Evolutionary conservation across 2,888 invertebrate genomes (phyloP).

Genomic region (Eupithecia subfuscata): DNA sequence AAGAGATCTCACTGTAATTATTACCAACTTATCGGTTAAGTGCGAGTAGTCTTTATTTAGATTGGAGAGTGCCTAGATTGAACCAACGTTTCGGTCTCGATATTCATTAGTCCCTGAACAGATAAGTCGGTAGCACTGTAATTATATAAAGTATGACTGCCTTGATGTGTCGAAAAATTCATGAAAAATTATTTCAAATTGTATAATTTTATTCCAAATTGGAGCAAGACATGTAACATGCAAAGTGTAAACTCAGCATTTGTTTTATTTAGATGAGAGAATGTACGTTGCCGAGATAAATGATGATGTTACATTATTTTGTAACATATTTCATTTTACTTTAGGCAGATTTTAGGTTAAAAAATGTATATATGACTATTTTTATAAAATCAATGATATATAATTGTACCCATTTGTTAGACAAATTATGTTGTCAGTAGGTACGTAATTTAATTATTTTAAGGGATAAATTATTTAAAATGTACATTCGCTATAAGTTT

Average conservation of each 20-base stretch:
- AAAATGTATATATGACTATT: constrained; percentile 28
- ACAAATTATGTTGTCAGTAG: neutral
- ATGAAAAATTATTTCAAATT: no score
- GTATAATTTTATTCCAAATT: neutral
- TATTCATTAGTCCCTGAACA: neutral
- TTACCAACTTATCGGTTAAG: neutral
- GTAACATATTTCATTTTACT: neutral
- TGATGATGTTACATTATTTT: constrained; percentile 15
- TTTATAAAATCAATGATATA: constrained; percentile 25
- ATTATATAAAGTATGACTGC: neutral
- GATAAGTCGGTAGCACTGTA: neutral
- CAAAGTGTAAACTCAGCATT: constrained; percentile 3
- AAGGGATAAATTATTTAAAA: constrained; percentile 1
- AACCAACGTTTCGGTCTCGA: neutral
- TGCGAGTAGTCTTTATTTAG: neutral
- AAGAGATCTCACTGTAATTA: constrained; percentile 22
- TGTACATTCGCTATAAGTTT: neutral
- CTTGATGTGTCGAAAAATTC: neutral
- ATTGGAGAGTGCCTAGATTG: neutral
- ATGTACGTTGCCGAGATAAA: neutral
- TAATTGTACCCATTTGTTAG: neutral
- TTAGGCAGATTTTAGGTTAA: constrained; percentile 5
- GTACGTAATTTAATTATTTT: neutral
- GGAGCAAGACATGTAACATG: neutral
- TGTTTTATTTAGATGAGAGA: constrained; percentile 8